Evolutionary conservation across 2,113 vertebrate genomes (phyloP).

Genomic region (Argyrosomus japonicus): DNA sequence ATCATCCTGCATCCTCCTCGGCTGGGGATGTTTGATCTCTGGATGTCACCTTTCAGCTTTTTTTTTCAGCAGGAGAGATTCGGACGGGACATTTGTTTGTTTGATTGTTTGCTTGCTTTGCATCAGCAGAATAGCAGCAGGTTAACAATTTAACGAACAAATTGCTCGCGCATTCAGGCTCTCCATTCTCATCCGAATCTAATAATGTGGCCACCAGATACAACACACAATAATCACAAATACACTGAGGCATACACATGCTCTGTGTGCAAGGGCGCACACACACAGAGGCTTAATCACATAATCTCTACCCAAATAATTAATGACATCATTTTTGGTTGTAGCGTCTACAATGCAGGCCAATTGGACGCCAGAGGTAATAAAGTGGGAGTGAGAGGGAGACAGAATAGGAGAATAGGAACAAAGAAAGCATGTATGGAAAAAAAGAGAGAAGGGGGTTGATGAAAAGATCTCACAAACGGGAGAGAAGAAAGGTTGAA

Average conservation of each 20-base stretch:
- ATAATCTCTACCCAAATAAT: conserved; percentile 77
- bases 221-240: conserved; percentile 28
- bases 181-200: conserved; percentile 53
- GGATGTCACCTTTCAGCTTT: background rate
- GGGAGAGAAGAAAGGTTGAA: background rate
- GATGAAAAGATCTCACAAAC: conserved; percentile 1
- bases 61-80: background rate
- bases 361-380: conserved; percentile 61
- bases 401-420: conserved; percentile 9
- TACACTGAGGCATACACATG: conserved; percentile 8
- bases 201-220: conserved; percentile 57
- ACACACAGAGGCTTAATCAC: conserved; percentile 57
- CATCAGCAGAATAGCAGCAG: background rate
- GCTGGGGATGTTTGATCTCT: conserved; percentile 6
- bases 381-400: conserved; percentile 25
- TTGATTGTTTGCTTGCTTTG: background rate
- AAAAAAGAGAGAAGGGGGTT: background rate
- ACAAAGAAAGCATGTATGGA: conserved; percentile 49
- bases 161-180: conserved; percentile 30
- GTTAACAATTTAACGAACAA: conserved; percentile 44
- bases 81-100: background rate
- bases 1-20: background rate
- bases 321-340: conserved; percentile 74
- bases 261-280: background rate
- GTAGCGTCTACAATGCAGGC: conserved; percentile 31